Conservation (phyloP, 2,113 vertebrate genomes). For the Rissa tridactyla region DNA sequence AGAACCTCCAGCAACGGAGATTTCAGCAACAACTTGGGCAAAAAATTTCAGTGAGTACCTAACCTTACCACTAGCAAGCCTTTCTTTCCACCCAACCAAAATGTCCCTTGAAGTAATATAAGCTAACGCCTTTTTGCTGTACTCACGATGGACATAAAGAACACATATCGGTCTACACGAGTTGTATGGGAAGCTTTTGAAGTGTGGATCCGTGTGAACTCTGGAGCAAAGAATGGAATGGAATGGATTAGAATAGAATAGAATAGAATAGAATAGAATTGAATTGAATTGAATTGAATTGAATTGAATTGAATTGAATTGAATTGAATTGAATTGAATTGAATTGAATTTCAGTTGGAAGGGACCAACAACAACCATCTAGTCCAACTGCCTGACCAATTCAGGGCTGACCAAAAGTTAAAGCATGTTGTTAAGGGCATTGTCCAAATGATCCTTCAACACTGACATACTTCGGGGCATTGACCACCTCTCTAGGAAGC, state of each 20-base stretch:
- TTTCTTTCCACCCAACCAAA: background rate
- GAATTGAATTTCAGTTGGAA: background rate
- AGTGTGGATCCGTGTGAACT: background rate
- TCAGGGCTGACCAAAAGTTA: background rate
- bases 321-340: background rate
- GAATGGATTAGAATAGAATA: background rate
- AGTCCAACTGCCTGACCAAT: background rate
- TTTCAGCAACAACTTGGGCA: background rate
- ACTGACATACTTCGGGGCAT: background rate
- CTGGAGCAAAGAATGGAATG: background rate
- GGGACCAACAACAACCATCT: background rate
- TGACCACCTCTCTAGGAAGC: background rate
- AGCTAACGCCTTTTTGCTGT: background rate
- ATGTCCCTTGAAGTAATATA: background rate
- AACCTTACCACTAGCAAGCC: background rate
- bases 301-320: background rate
- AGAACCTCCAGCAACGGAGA: background rate
- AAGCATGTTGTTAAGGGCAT: background rate
- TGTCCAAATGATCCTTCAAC: background rate
- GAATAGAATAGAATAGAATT: too few relatives aligned
- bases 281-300: background rate
- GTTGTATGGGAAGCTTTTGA: background rate
- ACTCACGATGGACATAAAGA: rapidly evolving
- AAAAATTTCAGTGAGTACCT: background rate
- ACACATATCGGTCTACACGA: background rate